Conservation (phyloP, 2,888 invertebrate genomes). For the Rhopalosiphum nymphaeae region DNA sequence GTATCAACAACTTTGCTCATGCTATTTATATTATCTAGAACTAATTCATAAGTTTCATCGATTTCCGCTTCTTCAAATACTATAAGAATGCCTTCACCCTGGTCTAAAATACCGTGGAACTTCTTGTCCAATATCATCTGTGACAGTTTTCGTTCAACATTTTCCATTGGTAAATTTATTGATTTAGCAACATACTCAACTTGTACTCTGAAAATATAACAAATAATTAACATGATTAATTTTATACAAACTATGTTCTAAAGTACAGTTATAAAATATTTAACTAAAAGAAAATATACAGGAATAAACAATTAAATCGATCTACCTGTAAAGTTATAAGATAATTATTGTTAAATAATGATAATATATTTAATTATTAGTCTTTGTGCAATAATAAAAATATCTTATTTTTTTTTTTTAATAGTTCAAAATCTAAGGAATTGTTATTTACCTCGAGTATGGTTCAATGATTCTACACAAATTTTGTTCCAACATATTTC, state of each 20-base stretch:
- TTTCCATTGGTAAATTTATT: constrained; percentile 88
- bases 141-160: constrained; percentile 98
- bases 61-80: constrained; percentile 95
- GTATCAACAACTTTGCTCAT: constrained; percentile 99
- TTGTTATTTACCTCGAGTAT: constrained; percentile 76
- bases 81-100: constrained; percentile 97
- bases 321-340: background rate
- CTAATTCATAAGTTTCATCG: constrained; percentile 97
- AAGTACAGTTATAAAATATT: background rate
- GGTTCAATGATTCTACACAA: constrained; percentile 98
- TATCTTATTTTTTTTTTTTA: background rate
- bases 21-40: constrained; percentile 96
- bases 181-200: constrained; percentile 88
- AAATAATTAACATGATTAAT: background rate
- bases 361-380: background rate
- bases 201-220: constrained; percentile 79
- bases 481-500: constrained; percentile 99
- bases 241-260: background rate
- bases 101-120: constrained; percentile 96
- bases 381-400: background rate
- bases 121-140: constrained; percentile 99
- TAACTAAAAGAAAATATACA: background rate
- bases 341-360: background rate
- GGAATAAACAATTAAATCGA: background rate
- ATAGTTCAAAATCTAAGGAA: background rate